phyloP scores from a whole-genome alignment of 30 jellyfish, hydroid and myxozoan species.

The Hydractinia symbiolongicarpus region DNA sequence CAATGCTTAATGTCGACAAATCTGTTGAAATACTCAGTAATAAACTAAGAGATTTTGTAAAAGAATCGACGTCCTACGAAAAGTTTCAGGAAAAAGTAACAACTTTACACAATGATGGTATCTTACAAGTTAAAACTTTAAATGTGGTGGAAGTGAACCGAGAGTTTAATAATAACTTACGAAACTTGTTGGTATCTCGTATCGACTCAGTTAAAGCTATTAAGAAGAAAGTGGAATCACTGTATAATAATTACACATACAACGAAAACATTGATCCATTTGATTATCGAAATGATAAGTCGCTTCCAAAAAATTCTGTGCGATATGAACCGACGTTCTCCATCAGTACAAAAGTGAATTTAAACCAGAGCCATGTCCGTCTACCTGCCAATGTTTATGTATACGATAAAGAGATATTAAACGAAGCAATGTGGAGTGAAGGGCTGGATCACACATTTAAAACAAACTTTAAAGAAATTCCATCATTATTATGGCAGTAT shows the following conservation, averaged over 20 bases:
- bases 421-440: slow-evolving; percentile 45
- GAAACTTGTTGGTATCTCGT: neutral
- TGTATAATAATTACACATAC: neutral
- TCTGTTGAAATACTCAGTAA: too few species aligned
- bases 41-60: neutral
- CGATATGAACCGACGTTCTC: slow-evolving; percentile 40
- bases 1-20: too few species aligned
- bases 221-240: neutral
- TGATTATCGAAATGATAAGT: neutral
- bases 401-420: slow-evolving; percentile 32
- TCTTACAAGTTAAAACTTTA: neutral
- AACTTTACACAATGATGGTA: neutral
- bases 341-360: slow-evolving; percentile 23
- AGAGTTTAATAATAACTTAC: neutral
- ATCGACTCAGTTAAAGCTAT: neutral
- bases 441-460: slow-evolving; percentile 43
- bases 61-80: neutral
- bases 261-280: neutral
- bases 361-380: slow-evolving; percentile 48
- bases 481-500: slow-evolving; percentile 73
- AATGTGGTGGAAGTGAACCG: neutral
- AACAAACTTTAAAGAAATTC: slow-evolving; percentile 35
- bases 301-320: neutral
- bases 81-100: neutral
- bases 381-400: slow-evolving; percentile 63